Base-by-base conservation (phyloP, 2,113 vertebrate genomes). In the Podarcis cretensis region DNA sequence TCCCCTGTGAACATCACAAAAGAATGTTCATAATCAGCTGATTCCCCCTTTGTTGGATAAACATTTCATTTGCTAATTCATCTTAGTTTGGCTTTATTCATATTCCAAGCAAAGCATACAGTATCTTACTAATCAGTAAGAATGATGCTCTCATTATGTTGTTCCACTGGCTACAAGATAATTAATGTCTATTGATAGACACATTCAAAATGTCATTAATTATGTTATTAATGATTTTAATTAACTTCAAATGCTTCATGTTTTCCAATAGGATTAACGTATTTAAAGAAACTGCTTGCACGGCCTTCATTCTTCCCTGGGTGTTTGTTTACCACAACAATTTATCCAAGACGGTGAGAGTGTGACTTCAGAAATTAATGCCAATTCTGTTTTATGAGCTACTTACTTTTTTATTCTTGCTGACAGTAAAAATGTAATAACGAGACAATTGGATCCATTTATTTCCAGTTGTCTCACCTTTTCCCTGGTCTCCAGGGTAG, bases 171-270 rank as follows among this genome's bases (percentile, higher is more conserved):
- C 93, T 96, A 93, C 71, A 93, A 91, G 86, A 96, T 96, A 96
- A 96, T 95, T 96, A 96, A 95, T 95, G 93, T 90, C 87, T 94
- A 92, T 84, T 92, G 93, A 95, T 91, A 96, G 93, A 95, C 74
- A 96, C 78, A 94, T 91, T 94, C 90, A 95, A 95, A 96, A 92
- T 95, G 95, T 82, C 90, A 95, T 95, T 97, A 96, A 96, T 97
- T 97, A 95, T 91, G 71, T 96, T 96, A 96, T 96, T 97, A 96
- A 96, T 87, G 21, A 89, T 95, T 94, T 96, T 96, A 96, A 97
- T 96, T 96, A 95, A 86, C 81, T 96, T 90, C 30, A 92, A 93
- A 92, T 90, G 78, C 73, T 86, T 90, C 89, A 65, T 93, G 89
- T 92, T 93, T 89, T 95, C 85, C 73, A 95, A 48, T 92, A 94